Percentiles rank a stretch among this genome's conserved stretches.
Evolutionary conservation across 1,140 invertebrate genomes (phyloP).

Genomic region (Aphaenogaster floridana): DNA sequence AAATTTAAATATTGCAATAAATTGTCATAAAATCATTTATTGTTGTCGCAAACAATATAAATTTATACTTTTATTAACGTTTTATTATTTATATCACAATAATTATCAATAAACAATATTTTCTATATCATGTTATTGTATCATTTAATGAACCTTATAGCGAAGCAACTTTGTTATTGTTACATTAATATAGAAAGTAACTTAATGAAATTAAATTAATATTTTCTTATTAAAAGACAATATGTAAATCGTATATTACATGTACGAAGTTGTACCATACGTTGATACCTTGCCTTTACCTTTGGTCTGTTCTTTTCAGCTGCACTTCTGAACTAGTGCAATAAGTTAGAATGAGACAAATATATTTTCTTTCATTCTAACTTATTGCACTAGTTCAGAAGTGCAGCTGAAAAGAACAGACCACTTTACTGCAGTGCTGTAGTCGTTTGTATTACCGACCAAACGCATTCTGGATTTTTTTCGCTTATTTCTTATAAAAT

Average conservation of each 20-base stretch:
- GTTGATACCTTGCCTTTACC: not conserved
- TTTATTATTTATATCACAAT: slow-evolving; percentile 6
- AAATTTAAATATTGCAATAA: not conserved
- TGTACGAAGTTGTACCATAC: not conserved
- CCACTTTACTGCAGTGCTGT: too few species aligned
- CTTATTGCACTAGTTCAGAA: too few species aligned
- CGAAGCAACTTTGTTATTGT: not conserved
- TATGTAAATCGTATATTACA: not conserved
- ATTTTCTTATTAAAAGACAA: not conserved
- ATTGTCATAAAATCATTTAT: slow-evolving; percentile 8
- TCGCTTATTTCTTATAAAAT: too few species aligned
- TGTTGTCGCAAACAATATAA: slow-evolving; percentile 13
- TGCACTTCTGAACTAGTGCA: too few species aligned
- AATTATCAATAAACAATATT: slow-evolving; percentile 32
- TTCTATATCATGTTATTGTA: slow-evolving; percentile 14
- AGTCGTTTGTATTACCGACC: too few species aligned
- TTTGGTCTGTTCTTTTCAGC: too few species aligned
- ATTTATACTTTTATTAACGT: slow-evolving; percentile 24
- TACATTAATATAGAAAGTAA: not conserved
- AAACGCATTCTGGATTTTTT: too few species aligned
- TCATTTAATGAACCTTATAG: slow-evolving; percentile 9
- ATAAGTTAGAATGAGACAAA: too few species aligned
- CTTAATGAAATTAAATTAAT: not conserved
- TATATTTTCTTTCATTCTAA: too few species aligned
- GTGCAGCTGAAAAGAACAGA: too few species aligned